phyloP scores from a whole-genome alignment of 2,888 invertebrate genomes.

The Rhimphoctona megacephalus region DNA sequence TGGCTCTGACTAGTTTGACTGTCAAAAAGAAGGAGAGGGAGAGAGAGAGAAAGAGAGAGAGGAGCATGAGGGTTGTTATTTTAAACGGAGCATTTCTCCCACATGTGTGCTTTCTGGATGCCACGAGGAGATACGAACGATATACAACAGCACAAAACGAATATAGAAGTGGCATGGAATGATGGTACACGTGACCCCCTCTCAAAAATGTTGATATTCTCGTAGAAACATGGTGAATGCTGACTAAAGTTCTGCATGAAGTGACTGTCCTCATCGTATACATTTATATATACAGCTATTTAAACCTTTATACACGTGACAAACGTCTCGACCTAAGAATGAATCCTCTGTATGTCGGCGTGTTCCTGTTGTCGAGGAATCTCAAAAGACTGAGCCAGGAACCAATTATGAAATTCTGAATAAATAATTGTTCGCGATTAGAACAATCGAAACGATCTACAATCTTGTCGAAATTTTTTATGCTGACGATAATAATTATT shows the following conservation, averaged over 20 bases:
- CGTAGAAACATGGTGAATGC: slow-evolving; percentile 55
- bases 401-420: slow-evolving; percentile 50
- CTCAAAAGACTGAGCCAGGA: slow-evolving; percentile 19
- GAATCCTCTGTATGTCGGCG: slow-evolving; percentile 41
- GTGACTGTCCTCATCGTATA: slow-evolving; percentile 28
- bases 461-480: neutral
- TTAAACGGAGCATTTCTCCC: slow-evolving; percentile 69
- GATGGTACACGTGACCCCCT: slow-evolving; percentile 59
- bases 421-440: neutral
- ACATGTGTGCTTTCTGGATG: slow-evolving; percentile 62
- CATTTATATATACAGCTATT: slow-evolving; percentile 2
- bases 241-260: slow-evolving; percentile 44
- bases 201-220: slow-evolving; percentile 41
- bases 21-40: slow-evolving; percentile 17
- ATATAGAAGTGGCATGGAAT: slow-evolving; percentile 59
- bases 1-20: slow-evolving; percentile 29
- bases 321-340: slow-evolving; percentile 50
- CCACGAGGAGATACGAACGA: slow-evolving; percentile 57
- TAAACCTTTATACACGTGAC: slow-evolving; percentile 25
- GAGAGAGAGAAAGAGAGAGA: slow-evolving; percentile 23
- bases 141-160: slow-evolving; percentile 57
- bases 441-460: neutral
- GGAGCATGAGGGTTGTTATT: slow-evolving; percentile 70
- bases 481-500: neutral
- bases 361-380: slow-evolving; percentile 18